Percentiles rank a stretch among this genome's conserved stretches.
Conservation (phyloP, 1,140 invertebrate genomes). For the Epicauta chinensis region DNA sequence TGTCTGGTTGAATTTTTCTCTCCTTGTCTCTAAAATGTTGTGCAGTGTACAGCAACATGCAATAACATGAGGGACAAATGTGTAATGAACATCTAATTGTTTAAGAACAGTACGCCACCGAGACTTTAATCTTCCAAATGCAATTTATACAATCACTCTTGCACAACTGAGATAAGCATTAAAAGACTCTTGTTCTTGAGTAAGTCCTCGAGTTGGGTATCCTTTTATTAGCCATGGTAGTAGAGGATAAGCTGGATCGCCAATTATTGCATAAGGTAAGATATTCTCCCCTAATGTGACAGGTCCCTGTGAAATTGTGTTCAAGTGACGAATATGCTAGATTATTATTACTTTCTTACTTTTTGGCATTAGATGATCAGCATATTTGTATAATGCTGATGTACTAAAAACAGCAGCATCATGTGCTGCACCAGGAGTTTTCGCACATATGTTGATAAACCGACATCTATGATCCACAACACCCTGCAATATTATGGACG, state of each 20-base stretch:
- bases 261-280: conserved; percentile 19
- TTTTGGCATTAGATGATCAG: conserved; percentile 13
- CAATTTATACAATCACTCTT: conserved; percentile 36
- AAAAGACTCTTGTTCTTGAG: conserved; percentile 30
- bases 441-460: conserved; percentile 19
- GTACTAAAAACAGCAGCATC: conserved; percentile 23
- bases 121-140: conserved; percentile 37
- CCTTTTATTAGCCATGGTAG: conserved; percentile 38
- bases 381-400: conserved; percentile 16
- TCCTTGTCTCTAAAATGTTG: conserved; percentile 20
- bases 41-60: conserved; percentile 24
- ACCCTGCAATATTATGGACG: conserved; percentile 28
- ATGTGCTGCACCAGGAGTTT: conserved; percentile 19
- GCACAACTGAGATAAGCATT: conserved; percentile 34
- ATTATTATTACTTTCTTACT: no score
- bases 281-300: not conserved
- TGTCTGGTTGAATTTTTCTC: conserved; percentile 1
- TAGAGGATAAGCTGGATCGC: conserved; percentile 25
- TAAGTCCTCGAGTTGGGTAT: conserved; percentile 22
- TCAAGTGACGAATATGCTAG: not conserved
- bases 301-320: not conserved
- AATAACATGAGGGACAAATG: conserved; percentile 23
- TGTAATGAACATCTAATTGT: conserved; percentile 22
- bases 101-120: conserved; percentile 24
- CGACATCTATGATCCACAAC: conserved; percentile 22